Evolutionary conservation across 2,888 invertebrate genomes (phyloP).

Genomic region (Drosophila incognita): DNA sequence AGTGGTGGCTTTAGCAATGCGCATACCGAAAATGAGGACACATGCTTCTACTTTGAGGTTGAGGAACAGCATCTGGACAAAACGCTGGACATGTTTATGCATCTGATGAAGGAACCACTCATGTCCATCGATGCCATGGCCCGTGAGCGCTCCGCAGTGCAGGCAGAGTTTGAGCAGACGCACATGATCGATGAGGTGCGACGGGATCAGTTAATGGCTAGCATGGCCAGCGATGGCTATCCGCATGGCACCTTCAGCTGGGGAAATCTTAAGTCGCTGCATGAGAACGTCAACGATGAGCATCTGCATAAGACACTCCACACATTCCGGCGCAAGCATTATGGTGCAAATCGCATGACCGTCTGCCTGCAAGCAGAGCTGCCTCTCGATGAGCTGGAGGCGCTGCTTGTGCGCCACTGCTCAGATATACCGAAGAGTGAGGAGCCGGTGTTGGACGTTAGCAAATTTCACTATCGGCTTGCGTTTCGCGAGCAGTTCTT

Average conservation of each 20-base stretch:
- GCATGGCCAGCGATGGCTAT: conserved; percentile 89
- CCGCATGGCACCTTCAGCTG: conserved; percentile 92
- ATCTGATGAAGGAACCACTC: conserved; percentile 94
- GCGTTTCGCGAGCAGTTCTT: conserved; percentile 82
- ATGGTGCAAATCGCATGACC: conserved; percentile 95
- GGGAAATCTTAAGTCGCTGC: conserved; percentile 92
- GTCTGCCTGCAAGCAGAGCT: conserved; percentile 90
- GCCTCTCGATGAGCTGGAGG: conserved; percentile 81
- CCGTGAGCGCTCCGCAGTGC: conserved; percentile 94
- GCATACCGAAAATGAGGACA: conserved; percentile 93
- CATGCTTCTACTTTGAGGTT: conserved; percentile 95
- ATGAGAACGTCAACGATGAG: conserved; percentile 88
- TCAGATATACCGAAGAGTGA: conserved; percentile 89
- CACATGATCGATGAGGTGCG: conserved; percentile 90
- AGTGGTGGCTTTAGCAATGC: conserved; percentile 95
- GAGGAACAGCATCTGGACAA: conserved; percentile 91
- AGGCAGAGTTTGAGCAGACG: conserved; percentile 95
- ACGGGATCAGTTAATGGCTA: conserved; percentile 91
- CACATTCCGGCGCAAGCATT: conserved; percentile 91
- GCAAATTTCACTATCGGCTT: conserved; percentile 79
- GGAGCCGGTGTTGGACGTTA: conserved; percentile 87
- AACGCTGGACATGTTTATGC: conserved; percentile 93
- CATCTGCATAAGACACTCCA: conserved; percentile 89
- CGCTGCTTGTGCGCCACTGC: conserved; percentile 87
- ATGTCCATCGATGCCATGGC: conserved; percentile 94